phyloP scores from a whole-genome alignment of 35 echinoderm and acorn worm species.

The Stichopus chloronotus region DNA sequence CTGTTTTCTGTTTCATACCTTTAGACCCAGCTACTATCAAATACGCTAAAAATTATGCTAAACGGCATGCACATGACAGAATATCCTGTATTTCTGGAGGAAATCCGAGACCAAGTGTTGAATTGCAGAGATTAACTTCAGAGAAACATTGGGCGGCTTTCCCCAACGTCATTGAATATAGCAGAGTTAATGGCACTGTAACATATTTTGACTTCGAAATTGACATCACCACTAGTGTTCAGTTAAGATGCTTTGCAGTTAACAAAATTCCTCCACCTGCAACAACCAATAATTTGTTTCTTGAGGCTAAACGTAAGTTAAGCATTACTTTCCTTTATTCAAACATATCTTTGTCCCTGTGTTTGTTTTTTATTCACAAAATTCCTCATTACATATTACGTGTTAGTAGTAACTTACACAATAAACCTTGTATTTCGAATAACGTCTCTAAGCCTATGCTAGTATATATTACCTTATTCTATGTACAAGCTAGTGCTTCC shows the following conservation, averaged over 20 bases:
- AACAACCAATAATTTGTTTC: neutral
- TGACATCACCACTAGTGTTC: neutral
- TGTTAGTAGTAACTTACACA: too few species aligned
- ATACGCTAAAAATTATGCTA: neutral
- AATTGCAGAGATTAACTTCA: neutral
- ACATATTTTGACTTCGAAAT: neutral
- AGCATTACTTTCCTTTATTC: too few species aligned
- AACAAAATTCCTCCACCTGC: neutral
- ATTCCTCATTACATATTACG: too few species aligned
- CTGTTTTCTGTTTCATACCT: too few species aligned
- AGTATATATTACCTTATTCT: too few species aligned
- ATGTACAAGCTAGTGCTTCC: too few species aligned
- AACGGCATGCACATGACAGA: neutral
- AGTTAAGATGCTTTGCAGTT: neutral
- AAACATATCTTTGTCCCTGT: too few species aligned
- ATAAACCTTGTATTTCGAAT: too few species aligned
- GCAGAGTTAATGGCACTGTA: neutral
- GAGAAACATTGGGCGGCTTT: neutral
- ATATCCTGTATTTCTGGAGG: neutral
- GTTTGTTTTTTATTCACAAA: too few species aligned
- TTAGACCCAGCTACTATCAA: neutral
- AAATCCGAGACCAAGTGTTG: neutral
- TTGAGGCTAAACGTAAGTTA: neutral
- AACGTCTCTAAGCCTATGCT: too few species aligned
- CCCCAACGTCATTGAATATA: neutral